phyloP scores from a whole-genome alignment of 2,113 vertebrate species.

The Albula glossodonta region DNA sequence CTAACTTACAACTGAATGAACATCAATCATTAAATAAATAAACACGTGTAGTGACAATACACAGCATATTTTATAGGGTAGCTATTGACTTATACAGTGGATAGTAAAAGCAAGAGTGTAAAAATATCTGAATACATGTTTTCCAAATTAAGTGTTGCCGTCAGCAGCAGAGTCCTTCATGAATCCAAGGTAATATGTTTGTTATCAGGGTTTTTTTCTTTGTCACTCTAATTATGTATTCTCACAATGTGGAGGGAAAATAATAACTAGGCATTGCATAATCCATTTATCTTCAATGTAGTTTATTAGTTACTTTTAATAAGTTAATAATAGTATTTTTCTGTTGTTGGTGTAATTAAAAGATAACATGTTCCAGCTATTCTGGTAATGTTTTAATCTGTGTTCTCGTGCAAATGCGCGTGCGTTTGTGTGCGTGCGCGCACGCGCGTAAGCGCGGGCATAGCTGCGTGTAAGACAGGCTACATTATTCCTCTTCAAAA shows the following conservation, averaged over 20 bases:
- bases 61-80: background rate
- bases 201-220: background rate
- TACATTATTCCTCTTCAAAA: conserved; percentile 51
- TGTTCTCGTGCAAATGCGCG: background rate
- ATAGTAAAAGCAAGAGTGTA: background rate
- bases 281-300: background rate
- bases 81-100: background rate
- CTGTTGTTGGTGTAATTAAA: background rate
- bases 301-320: background rate
- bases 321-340: background rate
- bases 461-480: background rate
- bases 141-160: background rate
- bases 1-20: no score
- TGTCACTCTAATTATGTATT: background rate
- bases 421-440: background rate
- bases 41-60: no score
- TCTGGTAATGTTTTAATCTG: background rate
- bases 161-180: background rate
- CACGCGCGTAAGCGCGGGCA: background rate
- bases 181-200: no score
- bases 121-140: background rate
- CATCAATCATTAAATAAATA: no score
- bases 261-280: background rate
- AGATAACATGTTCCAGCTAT: background rate
- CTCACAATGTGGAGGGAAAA: background rate